These are phyloP conservation scores for Corythornis madagascariensis DNA, from an alignment of 2,113 vertebrate species.

Conservation along the genomic window DNA sequence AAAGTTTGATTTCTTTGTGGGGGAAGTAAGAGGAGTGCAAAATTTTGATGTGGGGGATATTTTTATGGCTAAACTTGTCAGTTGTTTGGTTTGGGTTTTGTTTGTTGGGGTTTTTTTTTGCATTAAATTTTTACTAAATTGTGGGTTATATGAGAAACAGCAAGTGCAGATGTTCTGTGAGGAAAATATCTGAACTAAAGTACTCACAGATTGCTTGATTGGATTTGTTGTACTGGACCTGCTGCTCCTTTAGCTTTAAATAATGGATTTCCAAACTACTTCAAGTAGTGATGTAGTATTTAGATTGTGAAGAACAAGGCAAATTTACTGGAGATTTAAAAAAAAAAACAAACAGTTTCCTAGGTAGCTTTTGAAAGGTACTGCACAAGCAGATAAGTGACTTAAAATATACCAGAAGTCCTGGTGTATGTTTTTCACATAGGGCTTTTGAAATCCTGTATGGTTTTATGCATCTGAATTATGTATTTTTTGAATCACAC, in stretches of 20 bases:
- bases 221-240: not conserved
- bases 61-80: not conserved
- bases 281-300: not conserved
- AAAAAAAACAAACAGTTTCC: not conserved
- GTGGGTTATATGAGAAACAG: not conserved
- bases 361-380: not conserved
- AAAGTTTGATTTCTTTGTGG: not conserved
- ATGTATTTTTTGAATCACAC: not conserved
- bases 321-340: not conserved
- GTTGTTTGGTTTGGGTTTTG: not conserved
- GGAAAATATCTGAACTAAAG: not conserved
- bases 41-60: not conserved
- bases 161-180: not conserved
- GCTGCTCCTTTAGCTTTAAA: not conserved
- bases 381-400: not conserved
- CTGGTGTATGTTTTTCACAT: not conserved
- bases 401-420: not conserved
- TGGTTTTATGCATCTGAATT: not conserved
- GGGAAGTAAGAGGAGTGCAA: not conserved
- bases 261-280: not conserved
- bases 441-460: not conserved
- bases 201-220: not conserved
- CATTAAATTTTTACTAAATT: not conserved
- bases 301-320: not conserved
- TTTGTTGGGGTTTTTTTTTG: not conserved